These are phyloP conservation scores for Malthinus seriepunctatus DNA, from an alignment of 2,888 invertebrate genomes.

Conservation along the genomic window DNA sequence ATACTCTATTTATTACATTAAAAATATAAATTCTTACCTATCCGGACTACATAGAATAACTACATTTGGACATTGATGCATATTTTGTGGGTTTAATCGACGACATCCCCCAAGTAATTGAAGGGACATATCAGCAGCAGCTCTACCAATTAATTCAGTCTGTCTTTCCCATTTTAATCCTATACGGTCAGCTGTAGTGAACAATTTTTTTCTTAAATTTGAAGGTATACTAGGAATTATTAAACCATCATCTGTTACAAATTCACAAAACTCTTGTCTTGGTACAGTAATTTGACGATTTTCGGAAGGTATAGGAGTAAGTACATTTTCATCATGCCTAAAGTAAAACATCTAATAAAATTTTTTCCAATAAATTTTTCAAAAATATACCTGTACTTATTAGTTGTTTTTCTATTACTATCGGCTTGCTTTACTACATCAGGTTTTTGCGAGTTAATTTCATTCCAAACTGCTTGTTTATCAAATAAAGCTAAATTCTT, in stretches of 20 bases:
- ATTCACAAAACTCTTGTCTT: conserved; percentile 63
- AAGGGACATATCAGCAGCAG: conserved; percentile 81
- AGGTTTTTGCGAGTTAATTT: conserved; percentile 65
- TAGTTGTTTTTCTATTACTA: conserved; percentile 39
- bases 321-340: conserved; percentile 85
- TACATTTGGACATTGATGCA: conserved; percentile 85
- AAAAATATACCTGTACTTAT: conserved; percentile 49
- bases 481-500: conserved; percentile 91
- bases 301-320: conserved; percentile 66
- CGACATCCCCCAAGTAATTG: conserved; percentile 84
- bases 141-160: conserved; percentile 79
- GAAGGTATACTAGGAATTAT: conserved; percentile 76
- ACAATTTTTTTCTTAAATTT: conserved; percentile 68
- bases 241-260: conserved; percentile 81
- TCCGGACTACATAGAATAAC: conserved; percentile 75
- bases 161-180: conserved; percentile 70
- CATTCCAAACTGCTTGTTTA: conserved; percentile 79
- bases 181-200: conserved; percentile 67
- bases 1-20: background rate
- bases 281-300: conserved; percentile 74
- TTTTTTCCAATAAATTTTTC: background rate
- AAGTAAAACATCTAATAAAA: background rate
- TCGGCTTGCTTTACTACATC: conserved; percentile 63
- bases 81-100: conserved; percentile 81
- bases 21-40: conserved; percentile 49